Evolutionary conservation across 2,113 vertebrate genomes (phyloP), one percentile per base, ranked within the genome.

Genomic region (Petromus typicus): DNA sequence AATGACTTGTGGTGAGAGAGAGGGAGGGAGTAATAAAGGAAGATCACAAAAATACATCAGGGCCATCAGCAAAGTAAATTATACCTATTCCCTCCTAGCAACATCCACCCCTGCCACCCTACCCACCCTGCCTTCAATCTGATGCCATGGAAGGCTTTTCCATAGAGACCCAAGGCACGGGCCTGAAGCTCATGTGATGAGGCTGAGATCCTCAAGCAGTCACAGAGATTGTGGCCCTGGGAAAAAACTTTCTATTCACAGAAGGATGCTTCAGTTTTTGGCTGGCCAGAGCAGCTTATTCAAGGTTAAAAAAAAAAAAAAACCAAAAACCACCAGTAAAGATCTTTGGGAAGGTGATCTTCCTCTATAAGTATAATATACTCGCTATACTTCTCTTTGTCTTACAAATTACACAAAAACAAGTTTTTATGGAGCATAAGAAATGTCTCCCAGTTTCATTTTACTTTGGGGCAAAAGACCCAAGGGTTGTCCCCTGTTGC

Each of bases 21-120:
- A 48, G 22, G 80, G 87, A 89, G 79, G 91, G 82, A 83, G 84
- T 87, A 23, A 86, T 82, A 71, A 97, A 97, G 93, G 92, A 97
- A 97, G 82, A 97, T 98, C 96, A 96, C 92, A 96, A 97, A 96
- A 96, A 97, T 80, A 97, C 63, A 82, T 71, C 97, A 97, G 0
- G 78, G 96, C 87, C 96, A 92, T 95, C 96, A 98, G 88, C 88
- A 96, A 97, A 98, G 91, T 87, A 97, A 98, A 97, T 97, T 87
- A 81, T 93, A 97, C 91, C 80, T 95, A 93, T 94, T 97, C 89
- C 54, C 91, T 51, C 80, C 57, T 48, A 90, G 95, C 51, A 11
- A 37, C 83, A 90, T 90, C 92, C 93, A 81, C 73, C 64, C 56
- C 56, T 57, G 56, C 56, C 86, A 63, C 79, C 18, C 90, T 79